Evolutionary conservation across 2,797 vertebrate species (phyloP).

Genomic region (Anolis apletophallus): DNA sequence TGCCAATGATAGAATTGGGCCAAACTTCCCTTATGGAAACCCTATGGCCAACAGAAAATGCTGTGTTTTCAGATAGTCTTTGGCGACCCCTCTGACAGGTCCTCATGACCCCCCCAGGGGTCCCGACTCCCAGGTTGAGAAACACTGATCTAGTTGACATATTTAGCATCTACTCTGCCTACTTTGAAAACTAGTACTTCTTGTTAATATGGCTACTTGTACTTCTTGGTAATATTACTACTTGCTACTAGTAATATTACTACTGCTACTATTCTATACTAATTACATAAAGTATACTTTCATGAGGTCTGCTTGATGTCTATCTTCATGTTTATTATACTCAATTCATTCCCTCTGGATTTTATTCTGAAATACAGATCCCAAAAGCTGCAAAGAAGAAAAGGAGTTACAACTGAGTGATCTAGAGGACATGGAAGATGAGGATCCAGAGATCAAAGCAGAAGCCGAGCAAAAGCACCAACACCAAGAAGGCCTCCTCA

Average conservation of each 20-base stretch:
- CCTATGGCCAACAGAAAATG: too few species aligned
- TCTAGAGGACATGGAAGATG: slow-evolving; percentile 90
- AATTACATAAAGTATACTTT: not conserved
- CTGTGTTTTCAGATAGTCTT: too few species aligned
- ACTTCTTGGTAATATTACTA: not conserved
- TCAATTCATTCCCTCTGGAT: slow-evolving; percentile 6
- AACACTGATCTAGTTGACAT: too few species aligned
- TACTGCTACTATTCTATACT: not conserved
- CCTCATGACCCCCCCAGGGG: too few species aligned
- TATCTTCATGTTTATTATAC: not conserved
- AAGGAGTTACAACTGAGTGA: slow-evolving; percentile 88
- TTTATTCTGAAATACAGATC: slow-evolving; percentile 72
- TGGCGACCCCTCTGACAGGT: too few species aligned
- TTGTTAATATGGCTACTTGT: too few species aligned
- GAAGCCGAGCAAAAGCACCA: slow-evolving; percentile 83
- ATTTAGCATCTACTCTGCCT: too few species aligned
- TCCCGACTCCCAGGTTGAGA: too few species aligned
- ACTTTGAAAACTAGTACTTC: too few species aligned
- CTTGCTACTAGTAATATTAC: not conserved
- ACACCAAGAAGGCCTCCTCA: slow-evolving; percentile 56
- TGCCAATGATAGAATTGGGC: too few species aligned
- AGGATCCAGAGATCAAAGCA: slow-evolving; percentile 84
- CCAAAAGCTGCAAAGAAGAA: slow-evolving; percentile 83
- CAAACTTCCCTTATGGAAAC: too few species aligned
- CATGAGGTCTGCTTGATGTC: not conserved